Evolutionary conservation across 2,113 vertebrate species (phyloP), one percentile per base, ranked within the genome.

Genomic region (Xiphophorus couchianus): DNA sequence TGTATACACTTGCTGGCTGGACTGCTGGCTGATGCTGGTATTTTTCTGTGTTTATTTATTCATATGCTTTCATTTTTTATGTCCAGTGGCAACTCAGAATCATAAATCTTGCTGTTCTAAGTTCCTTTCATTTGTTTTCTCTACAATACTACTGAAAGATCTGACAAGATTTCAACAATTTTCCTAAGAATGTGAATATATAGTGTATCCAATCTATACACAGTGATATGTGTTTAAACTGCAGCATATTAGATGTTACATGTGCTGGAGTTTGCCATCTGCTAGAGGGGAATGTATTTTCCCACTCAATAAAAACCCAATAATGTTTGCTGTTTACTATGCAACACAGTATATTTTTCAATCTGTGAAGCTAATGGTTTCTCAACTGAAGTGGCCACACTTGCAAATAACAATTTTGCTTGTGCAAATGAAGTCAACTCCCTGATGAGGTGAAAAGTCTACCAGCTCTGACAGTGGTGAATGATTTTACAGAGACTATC

Each of bases 281-380:
- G 80, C 73, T 84, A 81, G 75, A 85, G 84, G 81, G 65, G 22
- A 42, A 25, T 33, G 19, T 70, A 73, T 87, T 90, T 84, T 75
- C 66, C 76, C 69, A 67, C 72, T 86, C 71, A 77, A 73, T 91
- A 76, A 90, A 92, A 87, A 85, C 39, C 42, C 77, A 90, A 80
- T 80, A 84, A 87, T 87, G 82, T 87, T 88, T 78, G 85, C 72
- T 81, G 73, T 85, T 88, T 87, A 67, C 76, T 70, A 78, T 85
- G 75, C 83, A 87, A 66, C 81, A 62, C 66, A 15, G 79, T 85
- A 65, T 89, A 87, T 76, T 89, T 89, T 90, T 90, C 90, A 89
- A 88, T 92, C 73, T 82, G 76, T 81, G 42, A 37, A 91, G 83
- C 86, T 91, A 88, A 93, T 89, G 84, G 77, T 39, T 90, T 88